Base-by-base conservation (phyloP, 2,888 invertebrate genomes). In the Apodemia duryi region DNA sequence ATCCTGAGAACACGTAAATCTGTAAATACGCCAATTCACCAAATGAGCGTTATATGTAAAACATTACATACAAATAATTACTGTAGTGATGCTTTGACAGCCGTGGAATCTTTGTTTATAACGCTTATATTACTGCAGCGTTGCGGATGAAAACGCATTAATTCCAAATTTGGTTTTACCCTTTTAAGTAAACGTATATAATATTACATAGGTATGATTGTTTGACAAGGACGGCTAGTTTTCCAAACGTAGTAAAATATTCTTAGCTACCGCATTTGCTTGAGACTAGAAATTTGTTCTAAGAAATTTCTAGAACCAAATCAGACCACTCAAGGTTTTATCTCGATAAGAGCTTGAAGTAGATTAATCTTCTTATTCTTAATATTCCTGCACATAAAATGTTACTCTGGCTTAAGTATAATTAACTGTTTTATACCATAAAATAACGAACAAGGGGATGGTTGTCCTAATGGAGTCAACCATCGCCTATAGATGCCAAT, bases 231-330 rank as follows among this genome's bases (percentile, higher is more conserved):
- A 71, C 73, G 75, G 73, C 72, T 71, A 70, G 77, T 70, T 74
- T 70, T 68, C 77, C 74, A 72, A 73, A 77, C 69, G 70, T 63
- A 76, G 76, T 63, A 66, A 69, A 63, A 65, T 65, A 69, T 69
- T 68, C 60, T 65, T 52, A 63, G 66, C 68, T 73, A 65, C 73
- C 72, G 73, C 72, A 72, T 72, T 71, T 64, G 65, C 63, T 63
- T 41, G 63, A 62, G 21, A 4, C 35, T 41, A 35, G 46, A 64
- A 57, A 41, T 54, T 54, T 29, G 28, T 28, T 54, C 28, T 29
- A 54, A 54, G 52, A 54, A 54, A 9, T 64, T 35, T 32, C 32
- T 49, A 49, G 63, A 63, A 63, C 6, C 43, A 62, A 29, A 49
- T 61, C 28, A 11, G 28, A 52, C 35, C 38, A 35, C 28, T 51